These are phyloP conservation scores for Monomorium pharaonis DNA, from an alignment of 1,140 invertebrate genomes.

Conservation along the genomic window DNA sequence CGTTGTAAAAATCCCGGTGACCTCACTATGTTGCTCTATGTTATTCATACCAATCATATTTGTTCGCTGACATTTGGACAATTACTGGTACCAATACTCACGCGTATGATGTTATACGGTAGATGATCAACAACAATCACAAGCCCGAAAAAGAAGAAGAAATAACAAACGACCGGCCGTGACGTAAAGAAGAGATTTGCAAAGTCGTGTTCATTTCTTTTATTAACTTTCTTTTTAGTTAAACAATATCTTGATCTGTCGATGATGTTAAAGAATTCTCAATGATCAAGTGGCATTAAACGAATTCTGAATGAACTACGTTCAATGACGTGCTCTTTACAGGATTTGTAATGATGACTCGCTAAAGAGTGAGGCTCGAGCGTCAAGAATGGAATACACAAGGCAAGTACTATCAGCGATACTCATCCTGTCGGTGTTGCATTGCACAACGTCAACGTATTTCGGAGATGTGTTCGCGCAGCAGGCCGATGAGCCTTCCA, in stretches of 20 bases:
- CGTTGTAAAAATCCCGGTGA: constrained; percentile 17
- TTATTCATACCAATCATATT: not conserved
- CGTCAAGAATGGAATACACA: constrained; percentile 22
- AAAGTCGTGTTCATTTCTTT: constrained; percentile 1
- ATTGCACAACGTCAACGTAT: constrained; percentile 51
- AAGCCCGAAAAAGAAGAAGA: constrained; percentile 15
- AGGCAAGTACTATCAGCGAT: not conserved
- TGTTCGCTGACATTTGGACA: not conserved
- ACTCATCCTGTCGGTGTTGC: constrained; percentile 32
- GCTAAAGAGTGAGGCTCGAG: not conserved
- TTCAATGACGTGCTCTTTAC: not conserved
- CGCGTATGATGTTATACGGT: constrained; percentile 31
- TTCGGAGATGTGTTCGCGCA: constrained; percentile 19
- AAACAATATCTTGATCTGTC: not conserved
- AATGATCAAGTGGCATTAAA: not conserved
- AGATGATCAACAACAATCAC: constrained; percentile 45
- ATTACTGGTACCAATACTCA: not conserved
- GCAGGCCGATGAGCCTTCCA: constrained; percentile 43
- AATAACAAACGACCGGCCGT: not conserved
- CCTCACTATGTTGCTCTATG: not conserved
- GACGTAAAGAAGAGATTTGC: not conserved
- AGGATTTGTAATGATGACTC: constrained; percentile 24
- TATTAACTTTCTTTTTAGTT: not conserved
- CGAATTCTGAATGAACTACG: not conserved
- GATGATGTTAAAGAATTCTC: not conserved